Base-by-base conservation (phyloP, 2,113 vertebrate genomes). In the Tringa solitaria region DNA sequence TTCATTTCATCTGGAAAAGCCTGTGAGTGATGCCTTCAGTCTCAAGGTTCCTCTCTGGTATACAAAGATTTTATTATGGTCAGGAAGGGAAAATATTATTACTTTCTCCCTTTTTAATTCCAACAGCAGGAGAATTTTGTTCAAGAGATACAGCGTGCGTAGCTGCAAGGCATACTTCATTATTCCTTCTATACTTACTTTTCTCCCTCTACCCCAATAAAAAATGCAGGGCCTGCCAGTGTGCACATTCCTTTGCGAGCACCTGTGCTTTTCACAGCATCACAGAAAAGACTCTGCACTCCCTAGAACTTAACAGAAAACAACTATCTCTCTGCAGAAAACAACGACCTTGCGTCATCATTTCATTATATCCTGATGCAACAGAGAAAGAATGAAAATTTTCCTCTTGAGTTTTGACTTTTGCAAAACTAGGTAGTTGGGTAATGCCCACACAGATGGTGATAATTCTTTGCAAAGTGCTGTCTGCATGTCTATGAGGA, bases 51-150 rank as follows among this genome's bases (percentile, higher is more conserved):
- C 95, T 96, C 78, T 93, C 43, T 87, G 56, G n/a, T 96, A 95
- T 75, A 87, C 33, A 82, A 85, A 68, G 70, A 94, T 91, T 90
- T 97, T 96, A 79, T 89, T 61, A 17, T 2, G 19, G 45, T 85
- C 79, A 95, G 57, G 46, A 86, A 94, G 73, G 72, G 54, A 93
- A 96, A 96, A 96, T 93, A 96, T 68, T 93, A 82, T 43, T 94
- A 33, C 70, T 96, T 95, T 86, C 61, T 61, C 54, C 63, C 65
- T 93, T 94, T 63, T 81, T 91, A 97, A 96, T 97, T 91, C 76
- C 75, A 96, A 27, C 33, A 75, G 23, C 78, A 92, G 43, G 48
- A 88, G 43, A 59, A 84, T 81, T 91, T 84, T 65, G 12, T 79
- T 22, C 19, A 51, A 89, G 81, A 91, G 5, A 43, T 43, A 80